These are phyloP conservation scores for Tetragonisca angustula DNA, from an alignment of 2,888 invertebrate genomes.

Conservation along the genomic window DNA sequence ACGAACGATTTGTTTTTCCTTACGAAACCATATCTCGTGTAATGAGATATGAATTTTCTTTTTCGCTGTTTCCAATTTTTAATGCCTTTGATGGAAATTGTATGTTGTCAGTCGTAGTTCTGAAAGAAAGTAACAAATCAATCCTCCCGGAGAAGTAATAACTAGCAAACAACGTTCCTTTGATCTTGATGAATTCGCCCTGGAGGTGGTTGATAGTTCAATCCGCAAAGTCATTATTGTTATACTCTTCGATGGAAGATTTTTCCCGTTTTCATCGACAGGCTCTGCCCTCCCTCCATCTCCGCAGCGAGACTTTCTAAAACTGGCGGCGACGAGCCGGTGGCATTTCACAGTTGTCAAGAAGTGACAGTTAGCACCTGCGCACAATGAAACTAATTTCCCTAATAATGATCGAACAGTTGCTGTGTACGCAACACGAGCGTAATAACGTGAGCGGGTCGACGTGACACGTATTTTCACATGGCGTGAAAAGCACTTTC, in stretches of 20 bases:
- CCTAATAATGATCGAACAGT: neutral
- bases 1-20: too few species aligned
- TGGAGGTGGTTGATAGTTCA: neutral
- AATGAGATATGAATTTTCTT: too few species aligned
- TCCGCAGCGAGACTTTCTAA: slow-evolving; percentile 28
- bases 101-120: too few species aligned
- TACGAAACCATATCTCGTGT: too few species aligned
- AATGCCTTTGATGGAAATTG: too few species aligned
- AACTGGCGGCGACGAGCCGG: slow-evolving; percentile 4
- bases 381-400: slow-evolving; percentile 20
- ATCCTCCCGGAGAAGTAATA: neutral
- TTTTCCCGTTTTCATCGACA: neutral
- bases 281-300: neutral
- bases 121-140: neutral
- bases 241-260: neutral
- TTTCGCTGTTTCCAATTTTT: too few species aligned
- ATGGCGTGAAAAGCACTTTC: neutral
- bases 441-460: neutral
- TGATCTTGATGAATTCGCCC: neutral
- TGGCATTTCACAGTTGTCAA: slow-evolving; percentile 16
- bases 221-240: neutral
- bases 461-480: neutral
- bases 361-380: neutral
- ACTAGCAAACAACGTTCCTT: neutral
- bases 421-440: too few species aligned